Evolutionary conservation across 23 tunicate genomes (phyloP).

Genomic region (Clavelina lepadiformis): DNA sequence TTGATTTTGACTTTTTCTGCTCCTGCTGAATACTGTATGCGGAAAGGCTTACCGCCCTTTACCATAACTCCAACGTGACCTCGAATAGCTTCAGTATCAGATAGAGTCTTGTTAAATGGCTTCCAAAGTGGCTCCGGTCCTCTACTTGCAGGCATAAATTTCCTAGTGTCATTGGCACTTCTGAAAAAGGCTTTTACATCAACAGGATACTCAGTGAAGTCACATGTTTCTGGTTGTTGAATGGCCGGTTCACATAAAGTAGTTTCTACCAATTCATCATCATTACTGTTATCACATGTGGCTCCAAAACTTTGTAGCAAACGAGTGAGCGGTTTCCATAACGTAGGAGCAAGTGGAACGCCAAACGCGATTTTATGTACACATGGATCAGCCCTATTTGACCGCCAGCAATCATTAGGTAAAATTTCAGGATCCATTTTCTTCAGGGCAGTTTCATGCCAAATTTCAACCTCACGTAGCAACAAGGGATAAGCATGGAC

Average conservation of each 20-base stretch:
- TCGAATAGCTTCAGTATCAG: slow-evolving; percentile 10
- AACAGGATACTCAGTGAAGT: slow-evolving; percentile 34
- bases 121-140: slow-evolving; percentile 42
- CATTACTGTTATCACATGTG: slow-evolving; percentile 41
- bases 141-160: slow-evolving; percentile 27
- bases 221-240: no score
- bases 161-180: slow-evolving; percentile 63
- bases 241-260: not conserved
- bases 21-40: slow-evolving; percentile 50
- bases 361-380: slow-evolving; percentile 31
- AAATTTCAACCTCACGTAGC: slow-evolving; percentile 65
- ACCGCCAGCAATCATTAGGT: slow-evolving; percentile 40
- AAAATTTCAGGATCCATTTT: slow-evolving; percentile 37
- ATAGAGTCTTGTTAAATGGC: slow-evolving; percentile 28
- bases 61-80: slow-evolving; percentile 47
- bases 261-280: no score
- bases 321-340: slow-evolving; percentile 65
- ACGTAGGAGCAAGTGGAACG: slow-evolving; percentile 53
- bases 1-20: slow-evolving; percentile 75
- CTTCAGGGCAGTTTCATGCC: slow-evolving; percentile 57
- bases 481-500: slow-evolving; percentile 68
- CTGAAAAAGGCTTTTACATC: slow-evolving; percentile 83
- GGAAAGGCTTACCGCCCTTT: slow-evolving; percentile 29
- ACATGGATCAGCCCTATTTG: slow-evolving; percentile 12
- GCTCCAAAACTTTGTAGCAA: slow-evolving; percentile 56